These are phyloP conservation scores for Baccha elongata DNA, from an alignment of 2,888 invertebrate genomes.

Conservation along the genomic window DNA sequence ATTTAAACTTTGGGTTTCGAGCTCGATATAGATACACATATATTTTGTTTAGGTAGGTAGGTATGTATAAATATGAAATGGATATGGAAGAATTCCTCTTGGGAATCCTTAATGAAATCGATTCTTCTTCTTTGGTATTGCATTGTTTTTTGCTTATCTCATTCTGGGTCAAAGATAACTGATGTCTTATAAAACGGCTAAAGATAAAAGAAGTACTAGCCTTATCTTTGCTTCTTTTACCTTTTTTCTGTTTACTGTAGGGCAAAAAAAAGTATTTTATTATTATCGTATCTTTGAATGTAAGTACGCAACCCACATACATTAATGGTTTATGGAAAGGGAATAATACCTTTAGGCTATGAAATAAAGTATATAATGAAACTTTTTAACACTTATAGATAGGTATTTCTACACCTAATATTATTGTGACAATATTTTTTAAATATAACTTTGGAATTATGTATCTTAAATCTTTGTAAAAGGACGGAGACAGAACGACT, in stretches of 20 bases:
- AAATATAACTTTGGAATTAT: no score
- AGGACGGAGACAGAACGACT: no score
- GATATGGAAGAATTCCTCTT: conserved; percentile 19
- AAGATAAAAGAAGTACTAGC: conserved; percentile 23
- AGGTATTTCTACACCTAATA: no score
- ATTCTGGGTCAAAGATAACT: conserved; percentile 33
- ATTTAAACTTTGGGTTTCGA: conserved; percentile 25
- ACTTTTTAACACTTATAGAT: no score
- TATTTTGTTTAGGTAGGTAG: no score
- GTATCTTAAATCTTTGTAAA: no score
- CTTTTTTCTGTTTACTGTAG: conserved; percentile 25
- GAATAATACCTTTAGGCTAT: no score
- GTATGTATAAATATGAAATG: not conserved
- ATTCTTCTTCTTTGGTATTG: conserved; percentile 22
- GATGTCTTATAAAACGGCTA: conserved; percentile 27
- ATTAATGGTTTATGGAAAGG: conserved; percentile 2
- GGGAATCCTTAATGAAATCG: conserved; percentile 52
- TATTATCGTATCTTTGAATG: conserved; percentile 33
- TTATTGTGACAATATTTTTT: no score
- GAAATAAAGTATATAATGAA: conserved; percentile 2
- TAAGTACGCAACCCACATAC: no score
- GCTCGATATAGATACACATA: no score
- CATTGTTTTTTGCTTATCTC: conserved; percentile 33
- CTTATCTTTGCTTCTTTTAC: conserved; percentile 6
- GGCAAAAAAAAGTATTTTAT: conserved; percentile 8